These are phyloP conservation scores for Chiridota heheva DNA, from an alignment of 35 echinoderm and acorn worm species.

Conservation along the genomic window DNA sequence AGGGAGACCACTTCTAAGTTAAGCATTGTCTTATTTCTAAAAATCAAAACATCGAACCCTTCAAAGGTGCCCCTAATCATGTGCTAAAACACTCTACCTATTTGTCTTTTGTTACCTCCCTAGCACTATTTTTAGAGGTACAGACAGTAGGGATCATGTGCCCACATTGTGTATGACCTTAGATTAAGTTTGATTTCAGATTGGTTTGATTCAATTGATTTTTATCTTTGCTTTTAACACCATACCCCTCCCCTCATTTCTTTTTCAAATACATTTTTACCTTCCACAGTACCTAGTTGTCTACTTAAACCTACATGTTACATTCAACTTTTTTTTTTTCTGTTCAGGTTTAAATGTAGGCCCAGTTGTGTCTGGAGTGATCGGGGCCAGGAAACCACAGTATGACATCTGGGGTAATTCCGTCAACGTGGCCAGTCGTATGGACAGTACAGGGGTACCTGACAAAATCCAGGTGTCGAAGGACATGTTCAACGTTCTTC, in stretches of 20 bases:
- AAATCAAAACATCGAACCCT: too few species aligned
- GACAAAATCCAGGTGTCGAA: constrained; percentile 94
- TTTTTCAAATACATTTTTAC: background rate
- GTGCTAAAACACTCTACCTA: too few species aligned
- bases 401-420: constrained; percentile 99
- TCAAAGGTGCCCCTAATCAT: too few species aligned
- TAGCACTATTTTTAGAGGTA: too few species aligned
- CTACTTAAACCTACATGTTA: background rate
- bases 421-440: constrained; percentile 94
- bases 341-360: constrained; percentile 91
- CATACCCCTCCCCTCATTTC: background rate
- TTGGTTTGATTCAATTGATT: too few species aligned
- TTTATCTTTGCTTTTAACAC: background rate
- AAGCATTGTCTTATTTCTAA: too few species aligned
- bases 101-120: too few species aligned
- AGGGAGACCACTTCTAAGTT: too few species aligned
- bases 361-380: constrained; percentile 82
- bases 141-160: too few species aligned
- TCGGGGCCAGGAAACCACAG: constrained; percentile 96
- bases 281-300: background rate
- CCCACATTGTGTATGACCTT: too few species aligned
- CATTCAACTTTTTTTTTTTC: background rate
- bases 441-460: constrained; percentile 88
- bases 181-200: too few species aligned
- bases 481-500: constrained; percentile 81